A percentile compares a stretch with the other conserved stretches of the same genome.
Evolutionary conservation across 2,888 invertebrate species (phyloP).

Genomic region (Nymphalis c-album): DNA sequence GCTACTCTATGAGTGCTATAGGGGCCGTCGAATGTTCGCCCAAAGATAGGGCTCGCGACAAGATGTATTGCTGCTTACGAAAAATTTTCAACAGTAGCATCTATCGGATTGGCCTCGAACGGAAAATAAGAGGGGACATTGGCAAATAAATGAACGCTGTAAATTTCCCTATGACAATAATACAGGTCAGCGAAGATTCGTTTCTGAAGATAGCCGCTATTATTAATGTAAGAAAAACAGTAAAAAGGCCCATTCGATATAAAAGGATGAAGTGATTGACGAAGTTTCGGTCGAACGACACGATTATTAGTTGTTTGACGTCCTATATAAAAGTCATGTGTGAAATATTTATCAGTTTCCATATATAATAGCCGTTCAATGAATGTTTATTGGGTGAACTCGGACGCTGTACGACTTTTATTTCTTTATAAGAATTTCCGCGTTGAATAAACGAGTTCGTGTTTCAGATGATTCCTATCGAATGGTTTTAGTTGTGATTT

Average conservation of each 20-base stretch:
- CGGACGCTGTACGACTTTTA: slow-evolving; percentile 8
- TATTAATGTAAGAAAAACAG: slow-evolving; percentile 79
- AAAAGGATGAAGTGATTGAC: slow-evolving; percentile 62
- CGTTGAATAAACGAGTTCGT: slow-evolving; percentile 8
- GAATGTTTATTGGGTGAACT: slow-evolving; percentile 27
- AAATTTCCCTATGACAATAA: slow-evolving; percentile 82
- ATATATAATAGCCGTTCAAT: slow-evolving; percentile 20
- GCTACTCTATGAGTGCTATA: slow-evolving; percentile 60
- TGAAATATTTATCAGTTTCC: slow-evolving; percentile 34
- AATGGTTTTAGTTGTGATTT: neutral
- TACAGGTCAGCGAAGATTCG: slow-evolving; percentile 82
- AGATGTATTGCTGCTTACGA: slow-evolving; percentile 82
- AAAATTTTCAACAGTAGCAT: slow-evolving; percentile 79
- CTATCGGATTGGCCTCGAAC: slow-evolving; percentile 80
- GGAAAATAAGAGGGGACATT: slow-evolving; percentile 81
- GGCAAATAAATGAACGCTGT: slow-evolving; percentile 78
- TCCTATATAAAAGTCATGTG: slow-evolving; percentile 38
- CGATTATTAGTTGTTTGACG: slow-evolving; percentile 41
- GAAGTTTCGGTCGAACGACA: slow-evolving; percentile 52
- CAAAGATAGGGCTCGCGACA: slow-evolving; percentile 79
- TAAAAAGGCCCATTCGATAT: slow-evolving; percentile 71
- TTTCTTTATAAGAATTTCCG: slow-evolving; percentile 10
- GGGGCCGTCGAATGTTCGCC: slow-evolving; percentile 79
- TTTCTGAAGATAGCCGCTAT: slow-evolving; percentile 70
- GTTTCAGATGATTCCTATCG: neutral